Evolutionary conservation across 2,888 invertebrate genomes (phyloP), one percentile per base, ranked within the genome.

Genomic region (Artemia sinica): DNA sequence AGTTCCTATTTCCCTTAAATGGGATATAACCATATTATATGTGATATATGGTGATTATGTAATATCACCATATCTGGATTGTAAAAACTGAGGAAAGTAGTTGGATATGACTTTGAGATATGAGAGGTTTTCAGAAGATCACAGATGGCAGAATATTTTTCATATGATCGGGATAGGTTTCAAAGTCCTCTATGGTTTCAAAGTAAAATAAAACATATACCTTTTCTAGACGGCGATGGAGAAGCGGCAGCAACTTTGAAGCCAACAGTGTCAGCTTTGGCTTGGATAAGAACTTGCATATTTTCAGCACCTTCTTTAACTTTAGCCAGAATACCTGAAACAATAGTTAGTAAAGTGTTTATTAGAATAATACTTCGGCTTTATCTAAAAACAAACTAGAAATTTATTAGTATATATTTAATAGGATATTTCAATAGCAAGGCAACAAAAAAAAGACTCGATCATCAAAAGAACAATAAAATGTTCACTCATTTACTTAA

Each of bases 271-370:
- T 94, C 94, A 13, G 91, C 91, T 78, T 90, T 93, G 1, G 91
- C 91, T 80, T 95, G 94, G 71, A 95, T 84, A 78, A 91, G 91
- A 70, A 90, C 91, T 75, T 92, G 91, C 74, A 94, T 88, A 73
- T 85, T 91, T 79, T 95, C 95, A 0, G 95, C 95, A 67, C 93
- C 91, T 77, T 95, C 95, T 81, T 94, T 95, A 83, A 95, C 90
- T 80, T 93, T 94, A 70, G 92, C 90, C 75, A 96, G 82, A 76
- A 94, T 87, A 77, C 91, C 92, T 88, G 79, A 49, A 77, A 77
- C 74, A 77, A 41, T 58, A 50, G n/a, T 50, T 12, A 67, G 63
- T 63, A 1, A 18, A 5, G 63, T 63, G 7, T 18, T 9, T 10
- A 10, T 1, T 18, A 18, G 8, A 63, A 11, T 63, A 28, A 63